These are phyloP conservation scores for Ctenicera cuprea DNA, from an alignment of 2,888 invertebrate species.

Conservation along the genomic window DNA sequence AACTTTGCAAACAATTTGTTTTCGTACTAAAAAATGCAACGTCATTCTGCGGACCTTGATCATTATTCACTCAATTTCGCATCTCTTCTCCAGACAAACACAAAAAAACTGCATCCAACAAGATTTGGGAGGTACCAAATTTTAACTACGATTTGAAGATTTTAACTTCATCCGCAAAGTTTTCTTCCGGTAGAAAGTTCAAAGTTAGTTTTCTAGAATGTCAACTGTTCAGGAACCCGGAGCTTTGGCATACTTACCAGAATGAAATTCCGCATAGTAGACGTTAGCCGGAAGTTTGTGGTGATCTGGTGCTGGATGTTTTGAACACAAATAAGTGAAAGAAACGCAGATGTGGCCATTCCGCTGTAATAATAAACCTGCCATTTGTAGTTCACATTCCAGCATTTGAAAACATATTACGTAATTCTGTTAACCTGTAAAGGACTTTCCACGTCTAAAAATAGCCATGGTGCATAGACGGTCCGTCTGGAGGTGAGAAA, in stretches of 20 bases:
- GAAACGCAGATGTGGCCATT: constrained; percentile 25
- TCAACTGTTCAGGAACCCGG: not conserved
- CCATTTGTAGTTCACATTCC: constrained; percentile 43
- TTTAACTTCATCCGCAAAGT: too few species aligned
- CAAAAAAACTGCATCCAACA: not conserved
- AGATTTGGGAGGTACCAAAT: not conserved
- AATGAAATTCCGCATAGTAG: not conserved
- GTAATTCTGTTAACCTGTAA: constrained; percentile 54
- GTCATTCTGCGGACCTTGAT: constrained; percentile 31
- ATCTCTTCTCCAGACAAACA: not conserved
- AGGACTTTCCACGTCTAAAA: constrained; percentile 59
- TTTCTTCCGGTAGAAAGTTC: not conserved
- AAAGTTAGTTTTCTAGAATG: not conserved
- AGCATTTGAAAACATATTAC: constrained; percentile 45
- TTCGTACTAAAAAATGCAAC: constrained; percentile 42
- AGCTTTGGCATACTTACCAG: not conserved
- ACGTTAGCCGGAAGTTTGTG: constrained; percentile 27
- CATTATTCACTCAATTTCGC: constrained; percentile 37
- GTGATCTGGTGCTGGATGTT: constrained; percentile 19
- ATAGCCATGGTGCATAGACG: constrained; percentile 59
- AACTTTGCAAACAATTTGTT: constrained; percentile 46
- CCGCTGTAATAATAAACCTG: constrained; percentile 31
- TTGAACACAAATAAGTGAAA: constrained; percentile 22
- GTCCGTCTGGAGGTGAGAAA: constrained; percentile 63
- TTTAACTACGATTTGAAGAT: too few species aligned